Evolutionary conservation across 2,797 vertebrate species (phyloP).

Genomic region (Lycodopsis pacificus): DNA sequence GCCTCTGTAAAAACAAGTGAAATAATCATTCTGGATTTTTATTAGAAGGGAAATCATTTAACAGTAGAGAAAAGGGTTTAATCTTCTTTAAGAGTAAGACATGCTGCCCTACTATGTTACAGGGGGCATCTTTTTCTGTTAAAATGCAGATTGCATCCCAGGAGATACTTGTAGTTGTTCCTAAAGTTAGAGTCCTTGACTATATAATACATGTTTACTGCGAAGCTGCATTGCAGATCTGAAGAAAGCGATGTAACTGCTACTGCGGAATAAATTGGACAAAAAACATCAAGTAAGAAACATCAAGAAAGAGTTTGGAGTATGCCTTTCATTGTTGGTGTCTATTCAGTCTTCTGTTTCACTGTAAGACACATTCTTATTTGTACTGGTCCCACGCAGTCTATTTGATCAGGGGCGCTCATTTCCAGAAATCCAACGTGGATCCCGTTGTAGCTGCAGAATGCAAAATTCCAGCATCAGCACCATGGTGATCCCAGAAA

Average conservation of each 20-base stretch:
- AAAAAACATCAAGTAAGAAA: background rate
- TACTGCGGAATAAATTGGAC: background rate
- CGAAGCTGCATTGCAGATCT: background rate
- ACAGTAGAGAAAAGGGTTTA: rapidly evolving
- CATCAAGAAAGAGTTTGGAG: background rate
- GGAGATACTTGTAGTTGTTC: background rate
- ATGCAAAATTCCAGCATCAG: conserved; percentile 64
- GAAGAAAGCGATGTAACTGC: background rate
- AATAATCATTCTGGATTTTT: background rate
- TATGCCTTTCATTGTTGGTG: background rate
- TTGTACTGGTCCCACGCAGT: conserved; percentile 8
- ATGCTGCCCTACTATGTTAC: background rate
- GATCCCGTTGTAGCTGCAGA: conserved; percentile 56
- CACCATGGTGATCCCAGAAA: conserved; percentile 72
- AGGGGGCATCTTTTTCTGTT: background rate
- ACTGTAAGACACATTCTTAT: background rate
- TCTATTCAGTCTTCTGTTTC: background rate
- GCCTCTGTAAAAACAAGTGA: background rate
- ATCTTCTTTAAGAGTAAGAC: background rate
- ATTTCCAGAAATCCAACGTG: conserved; percentile 54
- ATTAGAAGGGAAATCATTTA: background rate
- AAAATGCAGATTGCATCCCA: background rate
- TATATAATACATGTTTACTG: background rate
- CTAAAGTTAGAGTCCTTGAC: background rate
- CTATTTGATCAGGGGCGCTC: conserved; percentile 47